Percentiles rank a stretch among this genome's conserved stretches.
These are phyloP conservation scores for Callionymus lyra DNA, from an alignment of 2,113 vertebrate genomes.

Conservation along the genomic window DNA sequence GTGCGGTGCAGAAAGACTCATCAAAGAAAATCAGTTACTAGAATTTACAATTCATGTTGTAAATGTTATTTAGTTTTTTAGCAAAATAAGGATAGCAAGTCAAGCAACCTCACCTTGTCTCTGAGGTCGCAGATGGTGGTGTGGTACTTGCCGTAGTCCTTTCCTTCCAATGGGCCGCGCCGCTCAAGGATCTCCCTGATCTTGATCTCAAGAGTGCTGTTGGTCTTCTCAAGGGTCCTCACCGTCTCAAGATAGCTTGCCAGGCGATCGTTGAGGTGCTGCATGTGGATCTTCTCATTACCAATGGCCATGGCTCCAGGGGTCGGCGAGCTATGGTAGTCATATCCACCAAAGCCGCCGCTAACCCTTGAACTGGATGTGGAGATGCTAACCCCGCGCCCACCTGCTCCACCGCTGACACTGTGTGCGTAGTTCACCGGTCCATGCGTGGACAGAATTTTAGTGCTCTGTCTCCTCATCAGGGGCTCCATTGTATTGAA, in stretches of 20 bases:
- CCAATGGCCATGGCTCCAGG: constrained; percentile 27
- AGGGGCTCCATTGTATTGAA: constrained; percentile 31
- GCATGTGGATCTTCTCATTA: constrained; percentile 62
- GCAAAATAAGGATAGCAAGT: background rate
- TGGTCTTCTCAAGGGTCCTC: constrained; percentile 63
- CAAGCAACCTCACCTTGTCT: constrained; percentile 53
- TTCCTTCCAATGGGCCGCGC: constrained; percentile 48
- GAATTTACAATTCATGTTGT: no score
- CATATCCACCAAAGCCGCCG: constrained; percentile 11
- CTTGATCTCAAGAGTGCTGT: constrained; percentile 56
- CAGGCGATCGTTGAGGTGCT: constrained; percentile 65
- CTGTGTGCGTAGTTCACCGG: constrained; percentile 36
- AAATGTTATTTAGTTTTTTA: no score
- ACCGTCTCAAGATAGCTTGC: constrained; percentile 66
- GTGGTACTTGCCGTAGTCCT: constrained; percentile 51
- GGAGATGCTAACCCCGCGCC: constrained; percentile 54
- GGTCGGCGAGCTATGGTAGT: constrained; percentile 6
- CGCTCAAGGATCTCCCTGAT: constrained; percentile 60
- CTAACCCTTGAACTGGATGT: constrained; percentile 16
- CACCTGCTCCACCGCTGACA: constrained; percentile 55
- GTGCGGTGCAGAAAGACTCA: no score
- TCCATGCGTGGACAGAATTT: rapidly evolving
- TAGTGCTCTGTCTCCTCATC: constrained; percentile 7
- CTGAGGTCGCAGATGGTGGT: constrained; percentile 48
- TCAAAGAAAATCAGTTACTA: no score